Conservation (phyloP, 2,797 vertebrate genomes). For the Myotis planiceps region DNA sequence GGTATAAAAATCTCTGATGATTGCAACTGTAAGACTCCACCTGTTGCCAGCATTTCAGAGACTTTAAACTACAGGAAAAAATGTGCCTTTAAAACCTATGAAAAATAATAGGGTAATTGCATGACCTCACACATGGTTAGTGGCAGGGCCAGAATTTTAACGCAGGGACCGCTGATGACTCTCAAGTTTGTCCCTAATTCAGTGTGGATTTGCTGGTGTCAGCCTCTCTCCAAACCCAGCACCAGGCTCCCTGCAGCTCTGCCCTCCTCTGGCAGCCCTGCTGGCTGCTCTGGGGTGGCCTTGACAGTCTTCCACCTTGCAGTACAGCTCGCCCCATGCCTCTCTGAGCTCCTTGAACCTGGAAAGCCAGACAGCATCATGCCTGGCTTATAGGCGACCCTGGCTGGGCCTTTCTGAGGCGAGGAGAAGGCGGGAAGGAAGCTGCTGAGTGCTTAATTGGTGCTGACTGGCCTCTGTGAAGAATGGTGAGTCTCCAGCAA, state of each 20-base stretch:
- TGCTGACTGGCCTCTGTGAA: not conserved
- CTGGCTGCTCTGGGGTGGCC: not conserved
- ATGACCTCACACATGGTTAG: accelerated
- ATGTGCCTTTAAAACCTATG: not conserved
- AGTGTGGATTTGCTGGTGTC: accelerated
- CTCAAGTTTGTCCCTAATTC: not conserved
- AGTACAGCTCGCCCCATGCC: accelerated
- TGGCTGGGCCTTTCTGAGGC: not conserved
- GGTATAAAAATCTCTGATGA: not conserved
- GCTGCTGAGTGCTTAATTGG: not conserved
- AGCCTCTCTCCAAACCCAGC: accelerated
- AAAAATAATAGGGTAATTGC: not conserved
- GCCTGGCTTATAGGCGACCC: accelerated
- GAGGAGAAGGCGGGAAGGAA: not conserved
- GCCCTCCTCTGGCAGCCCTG: too few relatives aligned
- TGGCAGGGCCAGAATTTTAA: not conserved
- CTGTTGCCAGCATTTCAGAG: not conserved
- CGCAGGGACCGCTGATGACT: not conserved
- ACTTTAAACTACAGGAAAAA: not conserved
- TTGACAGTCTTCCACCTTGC: not conserved
- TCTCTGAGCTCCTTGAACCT: not conserved
- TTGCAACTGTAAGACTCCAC: not conserved
- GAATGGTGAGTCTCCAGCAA: not conserved
- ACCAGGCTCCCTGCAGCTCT: not conserved
- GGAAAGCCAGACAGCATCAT: not conserved